Percentiles rank a stretch among this genome's conserved stretches.
Evolutionary conservation across 2,797 vertebrate species (phyloP).

Genomic region (Cephalopachus bancanus): DNA sequence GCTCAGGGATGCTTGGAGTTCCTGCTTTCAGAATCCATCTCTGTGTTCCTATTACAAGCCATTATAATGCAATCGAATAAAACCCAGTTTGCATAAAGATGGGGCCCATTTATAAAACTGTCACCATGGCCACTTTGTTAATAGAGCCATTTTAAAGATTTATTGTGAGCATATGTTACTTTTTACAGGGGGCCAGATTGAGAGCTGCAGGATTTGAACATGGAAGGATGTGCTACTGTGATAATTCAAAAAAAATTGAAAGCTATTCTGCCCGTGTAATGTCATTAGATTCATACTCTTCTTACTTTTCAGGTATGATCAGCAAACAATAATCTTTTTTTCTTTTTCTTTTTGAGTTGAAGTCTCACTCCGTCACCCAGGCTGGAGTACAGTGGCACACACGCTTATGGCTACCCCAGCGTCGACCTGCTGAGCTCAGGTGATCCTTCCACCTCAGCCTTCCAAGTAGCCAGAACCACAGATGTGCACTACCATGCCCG

Average conservation of each 20-base stretch:
- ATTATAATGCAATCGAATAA: constrained; percentile 78
- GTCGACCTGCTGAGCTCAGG: too few species aligned
- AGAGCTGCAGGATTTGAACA: constrained; percentile 83
- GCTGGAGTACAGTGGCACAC: too few species aligned
- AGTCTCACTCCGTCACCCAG: too few species aligned
- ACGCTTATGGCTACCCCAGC: too few species aligned
- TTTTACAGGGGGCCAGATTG: constrained; percentile 86
- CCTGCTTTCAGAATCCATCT: constrained; percentile 79
- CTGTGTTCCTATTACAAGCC: constrained; percentile 71
- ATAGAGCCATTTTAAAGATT: constrained; percentile 89
- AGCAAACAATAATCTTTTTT: neutral
- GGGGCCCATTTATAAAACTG: constrained; percentile 89
- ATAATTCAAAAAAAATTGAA: constrained; percentile 53
- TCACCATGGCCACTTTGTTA: constrained; percentile 87
- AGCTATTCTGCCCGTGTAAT: constrained; percentile 67
- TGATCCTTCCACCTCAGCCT: too few species aligned
- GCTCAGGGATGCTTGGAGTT: constrained; percentile 30
- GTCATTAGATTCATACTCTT: neutral
- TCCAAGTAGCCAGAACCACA: too few species aligned
- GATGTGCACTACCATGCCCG: too few species aligned
- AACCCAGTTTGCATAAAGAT: constrained; percentile 88
- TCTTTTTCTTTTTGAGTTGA: too few species aligned
- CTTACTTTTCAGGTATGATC: constrained; percentile 43
- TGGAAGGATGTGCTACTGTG: constrained; percentile 70
- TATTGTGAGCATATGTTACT: constrained; percentile 87